Evolutionary conservation across 2,888 invertebrate genomes (phyloP).

Genomic region (Drosophila cracens): DNA sequence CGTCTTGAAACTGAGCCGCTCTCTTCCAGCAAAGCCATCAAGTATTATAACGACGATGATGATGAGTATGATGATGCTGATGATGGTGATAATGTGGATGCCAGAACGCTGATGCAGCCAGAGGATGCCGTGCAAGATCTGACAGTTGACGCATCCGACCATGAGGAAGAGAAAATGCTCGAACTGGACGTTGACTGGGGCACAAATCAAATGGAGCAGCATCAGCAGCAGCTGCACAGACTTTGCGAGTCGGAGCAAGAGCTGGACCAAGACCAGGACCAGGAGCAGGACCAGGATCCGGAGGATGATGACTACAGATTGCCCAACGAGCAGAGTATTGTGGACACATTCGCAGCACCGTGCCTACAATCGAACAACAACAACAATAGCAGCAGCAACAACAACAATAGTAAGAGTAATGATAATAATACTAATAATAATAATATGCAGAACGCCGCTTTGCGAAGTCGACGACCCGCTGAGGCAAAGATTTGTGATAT

Average conservation of each 20-base stretch:
- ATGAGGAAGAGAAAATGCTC: conserved; percentile 40
- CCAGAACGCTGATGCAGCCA: conserved; percentile 16
- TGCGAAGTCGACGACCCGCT: conserved; percentile 41
- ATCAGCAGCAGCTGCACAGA: conserved; percentile 1
- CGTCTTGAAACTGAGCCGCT: conserved; percentile 50
- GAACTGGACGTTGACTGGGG: conserved; percentile 45
- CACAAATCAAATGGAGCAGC: conserved; percentile 17
- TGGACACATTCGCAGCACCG: conserved; percentile 3
- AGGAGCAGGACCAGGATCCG: conserved; percentile 17
- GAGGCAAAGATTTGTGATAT: conserved; percentile 83
- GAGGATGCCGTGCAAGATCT: conserved; percentile 32
- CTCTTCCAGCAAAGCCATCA: conserved; percentile 4
- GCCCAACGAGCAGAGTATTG: conserved; percentile 16
- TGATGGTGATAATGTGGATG: conserved; percentile 3
- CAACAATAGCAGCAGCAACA: conserved; percentile 3
- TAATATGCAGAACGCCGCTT: conserved; percentile 4
- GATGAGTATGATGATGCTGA: not conserved
- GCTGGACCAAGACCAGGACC: conserved; percentile 23
- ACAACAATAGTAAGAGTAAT: not conserved
- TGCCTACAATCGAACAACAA: conserved; percentile 25
- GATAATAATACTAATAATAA: not conserved
- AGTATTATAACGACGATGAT: conserved; percentile 35
- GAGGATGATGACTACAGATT: conserved; percentile 39
- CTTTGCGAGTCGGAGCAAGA: conserved; percentile 22
- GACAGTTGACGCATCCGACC: conserved; percentile 17